These are phyloP conservation scores for Phalloptychus januarius DNA, from an alignment of 2,797 vertebrate genomes.

Conservation along the genomic window DNA sequence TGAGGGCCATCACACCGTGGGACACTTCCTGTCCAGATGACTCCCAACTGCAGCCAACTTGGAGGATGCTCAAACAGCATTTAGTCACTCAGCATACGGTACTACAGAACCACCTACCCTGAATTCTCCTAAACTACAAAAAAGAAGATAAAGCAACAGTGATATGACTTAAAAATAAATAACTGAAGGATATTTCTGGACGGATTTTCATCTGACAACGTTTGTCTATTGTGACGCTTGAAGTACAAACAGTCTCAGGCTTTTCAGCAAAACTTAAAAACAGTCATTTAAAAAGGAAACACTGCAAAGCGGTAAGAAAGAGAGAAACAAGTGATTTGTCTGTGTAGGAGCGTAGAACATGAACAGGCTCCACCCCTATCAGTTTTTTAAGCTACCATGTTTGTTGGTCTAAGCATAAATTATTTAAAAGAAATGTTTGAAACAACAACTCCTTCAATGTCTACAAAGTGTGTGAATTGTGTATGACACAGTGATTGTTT, in stretches of 20 bases:
- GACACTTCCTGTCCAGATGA: constrained; percentile 66
- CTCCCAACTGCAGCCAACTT: constrained; percentile 46
- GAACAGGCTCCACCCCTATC: background rate
- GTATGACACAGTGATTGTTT: background rate
- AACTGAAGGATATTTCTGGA: background rate
- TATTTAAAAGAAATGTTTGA: background rate
- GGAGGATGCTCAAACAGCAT: constrained; percentile 30
- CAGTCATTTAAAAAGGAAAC: background rate
- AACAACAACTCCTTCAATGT: background rate
- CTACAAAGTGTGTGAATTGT: background rate
- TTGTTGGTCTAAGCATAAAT: background rate
- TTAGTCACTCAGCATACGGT: constrained; percentile 5
- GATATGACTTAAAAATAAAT: background rate
- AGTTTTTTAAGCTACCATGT: background rate
- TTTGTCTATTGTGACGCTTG: background rate
- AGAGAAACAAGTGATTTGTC: background rate
- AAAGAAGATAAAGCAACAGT: background rate
- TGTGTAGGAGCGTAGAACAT: background rate
- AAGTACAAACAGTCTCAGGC: background rate
- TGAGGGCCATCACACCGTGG: constrained; percentile 47
- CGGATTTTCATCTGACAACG: background rate
- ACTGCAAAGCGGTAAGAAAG: background rate
- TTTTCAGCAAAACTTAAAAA: background rate
- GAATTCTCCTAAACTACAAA: constrained; percentile 5
- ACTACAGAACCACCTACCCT: constrained; percentile 7